Evolutionary conservation across 1,140 invertebrate genomes (phyloP).

Genomic region (Diorhabda sublineata): DNA sequence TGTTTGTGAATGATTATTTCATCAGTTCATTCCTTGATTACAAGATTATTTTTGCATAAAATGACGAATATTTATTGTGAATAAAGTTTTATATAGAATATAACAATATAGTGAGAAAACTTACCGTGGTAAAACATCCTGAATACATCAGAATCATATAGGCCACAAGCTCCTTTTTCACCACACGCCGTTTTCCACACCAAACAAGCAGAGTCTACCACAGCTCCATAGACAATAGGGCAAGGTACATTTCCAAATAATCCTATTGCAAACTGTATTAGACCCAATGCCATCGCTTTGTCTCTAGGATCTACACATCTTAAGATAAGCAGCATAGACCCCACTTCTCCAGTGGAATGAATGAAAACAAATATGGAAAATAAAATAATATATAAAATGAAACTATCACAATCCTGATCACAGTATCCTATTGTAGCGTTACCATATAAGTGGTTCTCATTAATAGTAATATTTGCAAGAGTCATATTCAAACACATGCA

Average conservation of each 20-base stretch:
- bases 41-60: not conserved
- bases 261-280: conserved; percentile 89
- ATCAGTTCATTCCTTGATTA: no score
- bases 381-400: conserved; percentile 77
- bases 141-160: conserved; percentile 80
- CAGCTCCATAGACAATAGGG: conserved; percentile 86
- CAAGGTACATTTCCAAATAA: conserved; percentile 91
- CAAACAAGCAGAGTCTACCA: conserved; percentile 86
- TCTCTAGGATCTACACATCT: conserved; percentile 87
- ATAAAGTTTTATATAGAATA: not conserved
- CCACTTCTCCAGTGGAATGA: conserved; percentile 88
- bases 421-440: conserved; percentile 67
- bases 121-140: conserved; percentile 82
- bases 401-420: conserved; percentile 71
- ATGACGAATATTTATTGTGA: not conserved
- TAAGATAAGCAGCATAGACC: conserved; percentile 83
- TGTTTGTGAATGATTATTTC: no score
- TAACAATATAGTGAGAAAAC: conserved; percentile 18
- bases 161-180: conserved; percentile 73
- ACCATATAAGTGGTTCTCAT: conserved; percentile 33
- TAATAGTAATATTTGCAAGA: conserved; percentile 43
- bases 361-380: conserved; percentile 87
- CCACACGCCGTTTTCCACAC: conserved; percentile 82
- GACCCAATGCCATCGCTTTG: conserved; percentile 89
- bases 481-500: conserved; percentile 64